Evolutionary conservation across 2,888 invertebrate species (phyloP), one percentile per base, ranked within the genome.

Genomic region (Gymnocheta viridis): DNA sequence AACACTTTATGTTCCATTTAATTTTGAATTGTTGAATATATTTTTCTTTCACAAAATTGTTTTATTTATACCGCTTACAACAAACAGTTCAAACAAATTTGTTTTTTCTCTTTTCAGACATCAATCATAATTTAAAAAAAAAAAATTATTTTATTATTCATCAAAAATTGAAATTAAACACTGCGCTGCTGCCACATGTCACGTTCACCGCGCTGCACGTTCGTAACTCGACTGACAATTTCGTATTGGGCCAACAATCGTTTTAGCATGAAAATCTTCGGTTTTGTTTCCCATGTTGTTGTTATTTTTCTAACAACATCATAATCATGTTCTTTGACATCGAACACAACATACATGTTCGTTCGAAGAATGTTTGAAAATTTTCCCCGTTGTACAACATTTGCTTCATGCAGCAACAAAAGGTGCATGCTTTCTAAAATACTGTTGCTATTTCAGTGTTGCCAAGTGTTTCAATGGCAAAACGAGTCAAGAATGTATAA

Each of bases 221-320:
- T 90, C 89, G 89, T 89, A 85, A 87, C 88, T 89, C 89, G 89
- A 89, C 90, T 89, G 89, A 89, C 80, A 70, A 78, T 79, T 86
- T 84, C 84, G 84, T 84, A 82, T 84, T 84, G 81, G 84, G 51
- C 77, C 72, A 81, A 80, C 76, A 64, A 78, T 82, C 85, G 85
- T 82, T 84, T 82, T 85, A 85, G 85, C 74, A 64, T 69, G 47
- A 60, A 78, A 76, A 79, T 60, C 73, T 82, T 82, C 82, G 79
- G 27, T 56, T 78, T 58, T 70, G 32, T 83, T 80, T 49, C 38
- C 69, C 66, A 76, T 74, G 66, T 80, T 67, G 66, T 82, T 78
- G 72, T 82, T 67, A 67, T 54, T 81, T 82, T 80, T 76, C 80
- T 83, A 80, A 83, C 80, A 83, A 82, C 82, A 62, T 82, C 84